These are phyloP conservation scores for Seriola aureovittata DNA, from an alignment of 2,113 vertebrate species.

Conservation along the genomic window DNA sequence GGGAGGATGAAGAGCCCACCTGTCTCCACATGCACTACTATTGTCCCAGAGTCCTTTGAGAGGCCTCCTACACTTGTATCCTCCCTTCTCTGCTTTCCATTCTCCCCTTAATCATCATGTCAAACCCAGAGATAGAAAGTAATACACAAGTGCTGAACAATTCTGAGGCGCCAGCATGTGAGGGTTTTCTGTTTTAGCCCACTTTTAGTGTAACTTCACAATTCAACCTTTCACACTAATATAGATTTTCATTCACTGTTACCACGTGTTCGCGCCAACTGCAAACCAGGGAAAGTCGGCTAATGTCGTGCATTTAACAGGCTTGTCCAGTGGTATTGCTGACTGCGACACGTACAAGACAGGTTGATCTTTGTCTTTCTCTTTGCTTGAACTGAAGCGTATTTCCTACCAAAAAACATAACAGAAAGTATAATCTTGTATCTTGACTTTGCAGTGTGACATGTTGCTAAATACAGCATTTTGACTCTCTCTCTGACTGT, in stretches of 20 bases:
- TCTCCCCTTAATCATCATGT: conserved; percentile 28
- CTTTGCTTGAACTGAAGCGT: neutral
- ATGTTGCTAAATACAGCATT: conserved; percentile 5
- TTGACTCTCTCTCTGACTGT: conserved; percentile 10
- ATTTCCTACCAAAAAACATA: neutral
- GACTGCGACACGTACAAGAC: too few relatives aligned
- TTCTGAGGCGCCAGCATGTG: neutral
- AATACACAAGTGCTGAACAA: neutral
- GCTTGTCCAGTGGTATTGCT: too few relatives aligned
- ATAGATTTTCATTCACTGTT: neutral
- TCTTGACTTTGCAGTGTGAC: neutral
- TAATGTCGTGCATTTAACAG: neutral
- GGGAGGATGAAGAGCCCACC: conserved; percentile 41
- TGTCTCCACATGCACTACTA: conserved; percentile 43
- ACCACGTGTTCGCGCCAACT: neutral
- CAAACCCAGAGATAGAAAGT: neutral
- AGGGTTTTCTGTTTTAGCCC: neutral
- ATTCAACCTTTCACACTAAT: neutral
- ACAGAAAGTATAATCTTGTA: neutral
- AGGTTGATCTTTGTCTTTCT: neutral
- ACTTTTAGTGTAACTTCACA: neutral
- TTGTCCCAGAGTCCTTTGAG: conserved; percentile 58
- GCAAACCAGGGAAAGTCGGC: neutral
- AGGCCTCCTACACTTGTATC: conserved; percentile 16
- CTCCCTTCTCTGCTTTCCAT: conserved; percentile 46